Percentiles rank a stretch among this genome's conserved stretches.
Evolutionary conservation across 1,140 invertebrate species (phyloP).

Genomic region (Zaprionus davidi): DNA sequence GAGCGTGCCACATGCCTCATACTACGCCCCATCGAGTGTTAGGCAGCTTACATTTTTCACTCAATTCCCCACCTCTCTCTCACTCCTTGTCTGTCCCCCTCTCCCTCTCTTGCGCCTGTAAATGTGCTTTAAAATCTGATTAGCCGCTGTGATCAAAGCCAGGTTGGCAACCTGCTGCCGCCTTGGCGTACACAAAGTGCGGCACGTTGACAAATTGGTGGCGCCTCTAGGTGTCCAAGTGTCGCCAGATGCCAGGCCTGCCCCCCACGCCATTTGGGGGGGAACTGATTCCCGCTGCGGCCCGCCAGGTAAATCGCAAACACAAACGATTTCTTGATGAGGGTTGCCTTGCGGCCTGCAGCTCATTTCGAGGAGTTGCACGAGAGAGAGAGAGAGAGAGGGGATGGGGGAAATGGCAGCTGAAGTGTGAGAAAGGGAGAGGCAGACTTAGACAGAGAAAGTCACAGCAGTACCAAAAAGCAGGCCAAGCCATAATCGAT

Average conservation of each 20-base stretch:
- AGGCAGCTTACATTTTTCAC: constrained; percentile 57
- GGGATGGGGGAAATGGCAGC: neutral
- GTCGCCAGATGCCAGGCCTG: constrained; percentile 4
- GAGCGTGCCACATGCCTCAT: constrained; percentile 27
- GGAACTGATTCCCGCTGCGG: neutral
- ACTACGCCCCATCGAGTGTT: constrained; percentile 21
- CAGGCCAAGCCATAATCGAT: neutral
- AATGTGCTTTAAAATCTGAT: constrained; percentile 72
- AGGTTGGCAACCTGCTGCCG: neutral
- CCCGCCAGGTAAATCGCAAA: constrained; percentile 16
- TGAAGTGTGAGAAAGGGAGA: neutral
- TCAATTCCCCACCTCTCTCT: constrained; percentile 37
- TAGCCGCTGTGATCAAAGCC: constrained; percentile 71
- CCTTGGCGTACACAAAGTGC: neutral
- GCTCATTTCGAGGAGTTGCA: constrained; percentile 18
- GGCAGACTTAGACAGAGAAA: neutral
- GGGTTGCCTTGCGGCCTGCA: constrained; percentile 27
- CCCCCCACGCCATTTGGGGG: neutral
- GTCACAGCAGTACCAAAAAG: neutral
- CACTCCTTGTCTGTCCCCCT: neutral
- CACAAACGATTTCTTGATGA: constrained; percentile 24
- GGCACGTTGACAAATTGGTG: constrained; percentile 25
- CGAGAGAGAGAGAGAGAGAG: neutral
- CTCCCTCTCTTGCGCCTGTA: constrained; percentile 22
- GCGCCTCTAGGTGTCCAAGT: constrained; percentile 36